phyloP scores from a whole-genome alignment of 2,113 vertebrate genomes.

The Prunella himalayana region DNA sequence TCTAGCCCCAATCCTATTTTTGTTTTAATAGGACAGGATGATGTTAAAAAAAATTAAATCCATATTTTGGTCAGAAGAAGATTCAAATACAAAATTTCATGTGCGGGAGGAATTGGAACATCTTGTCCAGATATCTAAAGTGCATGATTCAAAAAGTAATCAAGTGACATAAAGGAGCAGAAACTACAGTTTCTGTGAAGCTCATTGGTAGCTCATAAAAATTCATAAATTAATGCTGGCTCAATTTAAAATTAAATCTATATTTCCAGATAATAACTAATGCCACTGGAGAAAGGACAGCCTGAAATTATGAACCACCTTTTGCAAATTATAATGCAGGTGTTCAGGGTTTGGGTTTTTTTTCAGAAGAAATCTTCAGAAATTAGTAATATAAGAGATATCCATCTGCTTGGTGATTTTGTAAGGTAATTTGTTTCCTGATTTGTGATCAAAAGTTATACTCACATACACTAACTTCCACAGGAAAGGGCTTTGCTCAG shows the following conservation, averaged over 20 bases:
- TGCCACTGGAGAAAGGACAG: neutral
- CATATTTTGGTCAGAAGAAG: neutral
- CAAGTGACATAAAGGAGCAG: neutral
- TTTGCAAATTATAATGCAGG: neutral
- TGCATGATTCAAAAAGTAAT: neutral
- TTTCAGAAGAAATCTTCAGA: neutral
- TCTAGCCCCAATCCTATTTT: neutral
- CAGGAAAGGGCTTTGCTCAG: neutral
- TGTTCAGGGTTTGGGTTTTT: neutral
- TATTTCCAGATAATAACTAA: neutral
- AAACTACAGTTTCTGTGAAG: neutral
- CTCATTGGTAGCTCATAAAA: neutral
- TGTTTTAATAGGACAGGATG: neutral
- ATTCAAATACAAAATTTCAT: neutral
- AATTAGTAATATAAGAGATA: neutral
- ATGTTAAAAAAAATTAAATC: neutral
- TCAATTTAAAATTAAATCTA: neutral
- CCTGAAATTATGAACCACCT: neutral
- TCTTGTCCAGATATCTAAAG: neutral
- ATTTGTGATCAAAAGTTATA: neutral
- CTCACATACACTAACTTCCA: neutral
- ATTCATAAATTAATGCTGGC: neutral
- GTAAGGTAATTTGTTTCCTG: neutral
- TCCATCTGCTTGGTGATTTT: neutral
- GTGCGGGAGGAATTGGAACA: neutral